Percentiles rank a stretch among this genome's conserved stretches.
These are phyloP conservation scores for Cataglyphis hispanica DNA, from an alignment of 1,140 invertebrate species.

Conservation along the genomic window DNA sequence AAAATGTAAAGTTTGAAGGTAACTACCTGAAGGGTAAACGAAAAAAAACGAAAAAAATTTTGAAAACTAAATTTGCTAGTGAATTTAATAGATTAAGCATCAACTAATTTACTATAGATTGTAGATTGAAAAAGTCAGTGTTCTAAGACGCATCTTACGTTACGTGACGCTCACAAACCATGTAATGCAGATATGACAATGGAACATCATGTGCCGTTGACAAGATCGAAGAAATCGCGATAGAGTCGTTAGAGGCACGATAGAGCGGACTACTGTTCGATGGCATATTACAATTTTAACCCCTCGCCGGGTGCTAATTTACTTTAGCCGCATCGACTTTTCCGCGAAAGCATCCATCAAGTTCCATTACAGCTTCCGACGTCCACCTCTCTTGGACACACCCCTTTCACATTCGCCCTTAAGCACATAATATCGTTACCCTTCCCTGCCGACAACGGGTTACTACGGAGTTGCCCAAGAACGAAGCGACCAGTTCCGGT, in stretches of 20 bases:
- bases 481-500: conserved; percentile 38
- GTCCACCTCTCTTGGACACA: conserved; percentile 68
- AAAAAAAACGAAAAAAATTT: not conserved
- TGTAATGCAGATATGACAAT: not conserved
- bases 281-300: conserved; percentile 67
- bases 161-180: not conserved
- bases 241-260: conserved; percentile 53
- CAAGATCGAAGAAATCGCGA: conserved; percentile 34
- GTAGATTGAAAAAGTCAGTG: not conserved
- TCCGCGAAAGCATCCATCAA: conserved; percentile 74
- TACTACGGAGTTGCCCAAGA: conserved; percentile 35
- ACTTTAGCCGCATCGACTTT: conserved; percentile 75
- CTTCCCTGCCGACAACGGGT: conserved; percentile 52
- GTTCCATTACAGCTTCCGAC: conserved; percentile 80
- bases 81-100: not conserved
- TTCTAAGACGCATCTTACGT: not conserved
- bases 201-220: conserved; percentile 13
- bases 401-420: conserved; percentile 71
- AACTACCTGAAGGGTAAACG: too few species aligned
- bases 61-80: not conserved
- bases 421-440: conserved; percentile 74
- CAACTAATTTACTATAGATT: not conserved
- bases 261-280: conserved; percentile 46
- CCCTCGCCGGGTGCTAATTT: conserved; percentile 72
- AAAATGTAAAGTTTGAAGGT: too few species aligned